A percentile compares a stretch with the other conserved stretches of the same genome.
These are phyloP conservation scores for Trichomalopsis sarcophagae DNA, from an alignment of 1,140 invertebrate species.

Conservation along the genomic window DNA sequence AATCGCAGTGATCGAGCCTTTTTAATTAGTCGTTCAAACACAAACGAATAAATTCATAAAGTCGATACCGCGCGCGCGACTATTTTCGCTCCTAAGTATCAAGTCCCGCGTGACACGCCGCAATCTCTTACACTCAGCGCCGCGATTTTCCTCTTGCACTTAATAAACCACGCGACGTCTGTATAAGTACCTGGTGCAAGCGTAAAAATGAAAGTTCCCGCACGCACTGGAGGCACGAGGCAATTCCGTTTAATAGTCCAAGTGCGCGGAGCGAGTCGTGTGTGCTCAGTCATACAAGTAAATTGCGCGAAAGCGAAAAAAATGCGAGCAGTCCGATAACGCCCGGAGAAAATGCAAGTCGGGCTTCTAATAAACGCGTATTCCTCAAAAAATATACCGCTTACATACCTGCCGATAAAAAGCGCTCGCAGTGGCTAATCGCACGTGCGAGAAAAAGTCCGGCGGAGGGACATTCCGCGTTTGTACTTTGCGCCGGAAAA, in stretches of 20 bases:
- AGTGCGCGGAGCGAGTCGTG: neutral
- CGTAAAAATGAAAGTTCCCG: constrained; percentile 3
- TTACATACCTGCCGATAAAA: neutral
- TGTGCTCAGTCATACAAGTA: constrained; percentile 33
- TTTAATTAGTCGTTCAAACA: too few relatives aligned
- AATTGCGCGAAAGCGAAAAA: neutral
- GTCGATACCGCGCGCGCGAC: too few relatives aligned
- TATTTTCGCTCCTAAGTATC: too few relatives aligned
- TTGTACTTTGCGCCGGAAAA: constrained; percentile 11
- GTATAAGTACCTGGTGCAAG: neutral
- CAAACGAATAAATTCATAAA: neutral
- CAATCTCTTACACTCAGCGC: neutral
- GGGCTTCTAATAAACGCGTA: constrained; percentile 13
- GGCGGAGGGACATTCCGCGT: neutral
- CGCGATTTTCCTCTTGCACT: neutral
- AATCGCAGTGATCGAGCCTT: too few relatives aligned
- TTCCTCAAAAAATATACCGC: neutral
- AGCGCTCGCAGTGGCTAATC: neutral
- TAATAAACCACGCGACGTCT: neutral
- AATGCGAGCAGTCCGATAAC: neutral
- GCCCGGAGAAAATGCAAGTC: too few relatives aligned
- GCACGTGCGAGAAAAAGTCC: too few relatives aligned
- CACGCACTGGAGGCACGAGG: neutral
- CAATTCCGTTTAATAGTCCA: constrained; percentile 5
- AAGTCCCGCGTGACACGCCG: neutral